A percentile compares a stretch with the other conserved stretches of the same genome.
Conservation (phyloP, 2,113 vertebrate species). For the Dipodomys spectabilis region DNA sequence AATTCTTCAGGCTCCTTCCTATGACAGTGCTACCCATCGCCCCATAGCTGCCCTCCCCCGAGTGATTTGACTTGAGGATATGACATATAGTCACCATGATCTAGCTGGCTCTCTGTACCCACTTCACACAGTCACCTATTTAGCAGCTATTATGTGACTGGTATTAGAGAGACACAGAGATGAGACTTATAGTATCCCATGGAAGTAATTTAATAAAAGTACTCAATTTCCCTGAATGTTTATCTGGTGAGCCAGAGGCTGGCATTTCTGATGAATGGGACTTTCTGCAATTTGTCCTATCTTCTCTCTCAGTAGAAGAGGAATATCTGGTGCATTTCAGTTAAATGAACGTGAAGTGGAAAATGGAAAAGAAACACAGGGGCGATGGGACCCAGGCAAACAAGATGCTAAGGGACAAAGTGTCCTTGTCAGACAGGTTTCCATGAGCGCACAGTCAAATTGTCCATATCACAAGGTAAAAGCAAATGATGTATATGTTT, state of each 20-base stretch:
- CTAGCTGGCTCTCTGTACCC: not conserved
- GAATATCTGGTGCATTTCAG: slow-evolving; percentile 24
- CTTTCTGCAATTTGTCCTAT: slow-evolving; percentile 59
- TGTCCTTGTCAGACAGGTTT: slow-evolving; percentile 14
- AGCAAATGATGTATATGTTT: slow-evolving; percentile 34
- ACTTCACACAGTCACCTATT: not conserved
- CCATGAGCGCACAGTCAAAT: not conserved
- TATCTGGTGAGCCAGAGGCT: slow-evolving; percentile 32
- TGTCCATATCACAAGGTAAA: slow-evolving; percentile 49
- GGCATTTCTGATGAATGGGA: slow-evolving; percentile 57
- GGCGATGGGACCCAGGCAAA: not conserved
- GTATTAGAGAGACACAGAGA: slow-evolving; percentile 12
- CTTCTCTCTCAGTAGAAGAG: slow-evolving; percentile 14
- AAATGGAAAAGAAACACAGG: slow-evolving; percentile 14
- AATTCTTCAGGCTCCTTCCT: not conserved
- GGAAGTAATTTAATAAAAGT: slow-evolving; percentile 23
- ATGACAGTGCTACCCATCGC: not conserved
- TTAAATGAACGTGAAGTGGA: slow-evolving; percentile 54
- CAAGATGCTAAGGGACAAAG: not conserved
- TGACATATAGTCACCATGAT: not conserved
- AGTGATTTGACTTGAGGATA: not conserved
- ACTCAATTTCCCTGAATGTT: slow-evolving; percentile 38
- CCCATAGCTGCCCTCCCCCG: not conserved
- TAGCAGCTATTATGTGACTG: not conserved
- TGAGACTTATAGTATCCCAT: not conserved